A percentile compares a stretch with the other conserved stretches of the same genome.
Evolutionary conservation across 2,888 invertebrate genomes (phyloP).

Genomic region (Apamea epomidion): DNA sequence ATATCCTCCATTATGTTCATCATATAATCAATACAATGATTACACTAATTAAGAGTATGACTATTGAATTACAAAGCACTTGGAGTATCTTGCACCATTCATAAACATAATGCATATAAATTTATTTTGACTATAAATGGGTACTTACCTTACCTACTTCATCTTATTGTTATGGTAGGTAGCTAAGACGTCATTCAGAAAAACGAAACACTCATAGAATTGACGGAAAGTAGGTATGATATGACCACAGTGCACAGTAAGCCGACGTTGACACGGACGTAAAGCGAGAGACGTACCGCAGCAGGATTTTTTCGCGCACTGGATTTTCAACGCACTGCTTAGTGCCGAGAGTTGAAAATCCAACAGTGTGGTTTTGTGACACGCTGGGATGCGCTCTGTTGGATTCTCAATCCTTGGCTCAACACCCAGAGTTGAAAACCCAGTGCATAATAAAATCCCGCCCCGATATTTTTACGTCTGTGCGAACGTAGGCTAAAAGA

Average conservation of each 20-base stretch:
- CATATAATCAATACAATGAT: slow-evolving; percentile 27
- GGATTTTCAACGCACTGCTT: background rate
- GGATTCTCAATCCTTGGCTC: background rate
- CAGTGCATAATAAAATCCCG: background rate
- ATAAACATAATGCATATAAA: background rate
- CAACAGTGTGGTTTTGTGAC: background rate
- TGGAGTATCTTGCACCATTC: background rate
- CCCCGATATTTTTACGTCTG: background rate
- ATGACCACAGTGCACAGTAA: background rate
- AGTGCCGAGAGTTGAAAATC: background rate
- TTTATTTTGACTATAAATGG: background rate
- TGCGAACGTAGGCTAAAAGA: background rate
- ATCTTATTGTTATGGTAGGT: background rate
- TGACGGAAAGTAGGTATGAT: background rate
- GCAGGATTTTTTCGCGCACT: background rate
- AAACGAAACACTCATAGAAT: background rate
- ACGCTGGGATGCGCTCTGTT: background rate
- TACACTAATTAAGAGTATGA: slow-evolving; percentile 16
- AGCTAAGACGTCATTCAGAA: background rate
- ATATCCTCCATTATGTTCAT: slow-evolving; percentile 51
- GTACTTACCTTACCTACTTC: too few species aligned
- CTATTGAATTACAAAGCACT: slow-evolving; percentile 8
- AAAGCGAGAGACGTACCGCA: background rate
- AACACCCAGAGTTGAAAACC: background rate
- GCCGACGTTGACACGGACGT: background rate